Evolutionary conservation across 2,797 vertebrate genomes (phyloP).

Genomic region (Calcarius lapponicus): DNA sequence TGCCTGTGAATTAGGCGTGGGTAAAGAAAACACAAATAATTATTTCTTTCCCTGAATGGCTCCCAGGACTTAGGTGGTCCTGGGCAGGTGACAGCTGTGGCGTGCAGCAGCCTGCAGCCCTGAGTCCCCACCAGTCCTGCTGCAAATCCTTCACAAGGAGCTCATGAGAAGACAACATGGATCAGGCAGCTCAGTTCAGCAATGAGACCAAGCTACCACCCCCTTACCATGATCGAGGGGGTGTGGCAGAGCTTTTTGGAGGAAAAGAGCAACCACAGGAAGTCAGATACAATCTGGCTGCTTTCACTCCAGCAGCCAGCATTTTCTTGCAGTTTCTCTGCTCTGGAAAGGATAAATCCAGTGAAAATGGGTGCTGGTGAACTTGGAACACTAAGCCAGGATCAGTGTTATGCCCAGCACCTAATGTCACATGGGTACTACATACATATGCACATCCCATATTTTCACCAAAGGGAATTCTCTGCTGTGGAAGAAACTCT

Average conservation of each 20-base stretch:
- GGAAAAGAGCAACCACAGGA: not conserved
- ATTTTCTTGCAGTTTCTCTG: not conserved
- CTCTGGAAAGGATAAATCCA: not conserved
- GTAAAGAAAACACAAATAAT: not conserved
- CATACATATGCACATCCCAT: accelerated
- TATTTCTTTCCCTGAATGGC: not conserved
- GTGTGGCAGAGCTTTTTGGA: not conserved
- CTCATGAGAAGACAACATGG: not conserved
- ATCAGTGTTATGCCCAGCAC: not conserved
- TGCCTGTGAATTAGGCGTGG: not conserved
- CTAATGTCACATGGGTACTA: accelerated
- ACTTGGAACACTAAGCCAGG: accelerated
- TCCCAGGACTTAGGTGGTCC: not conserved
- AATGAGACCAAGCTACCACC: not conserved
- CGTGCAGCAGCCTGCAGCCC: not conserved
- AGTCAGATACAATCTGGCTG: not conserved
- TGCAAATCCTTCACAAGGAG: not conserved
- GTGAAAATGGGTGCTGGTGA: not conserved
- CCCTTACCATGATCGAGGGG: not conserved
- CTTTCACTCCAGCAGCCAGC: not conserved
- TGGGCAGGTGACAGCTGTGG: not conserved
- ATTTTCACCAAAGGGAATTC: not conserved
- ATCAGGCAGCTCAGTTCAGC: not conserved
- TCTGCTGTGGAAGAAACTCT: not conserved
- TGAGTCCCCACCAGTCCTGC: not conserved